phyloP scores from a whole-genome alignment of 2,113 vertebrate genomes.

The Danio rerio region GRCz12tu NC_133193.1:19889501-19890000 shows the following conservation, averaged over 20 bases:
- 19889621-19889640: too few relatives aligned
- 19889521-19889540: too few relatives aligned
- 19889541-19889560: too few relatives aligned
- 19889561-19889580: too few relatives aligned
- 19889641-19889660: neutral
- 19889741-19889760: neutral
- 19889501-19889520: too few relatives aligned
- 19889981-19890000: too few relatives aligned
- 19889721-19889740: neutral
- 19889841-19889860: neutral
- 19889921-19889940: neutral
- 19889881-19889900: neutral
- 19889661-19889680: neutral
- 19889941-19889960: too few relatives aligned
- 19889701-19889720: neutral
- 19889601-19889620: too few relatives aligned
- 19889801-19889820: too few relatives aligned
- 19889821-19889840: conserved; percentile 26
- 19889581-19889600: too few relatives aligned
- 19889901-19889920: neutral
- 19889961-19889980: too few relatives aligned
- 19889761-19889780: neutral
- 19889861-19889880: conserved; percentile 2
- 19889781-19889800: neutral
- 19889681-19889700: neutral